Conservation (phyloP, 2,797 vertebrate genomes). For the Onychomys arenicola region DNA sequence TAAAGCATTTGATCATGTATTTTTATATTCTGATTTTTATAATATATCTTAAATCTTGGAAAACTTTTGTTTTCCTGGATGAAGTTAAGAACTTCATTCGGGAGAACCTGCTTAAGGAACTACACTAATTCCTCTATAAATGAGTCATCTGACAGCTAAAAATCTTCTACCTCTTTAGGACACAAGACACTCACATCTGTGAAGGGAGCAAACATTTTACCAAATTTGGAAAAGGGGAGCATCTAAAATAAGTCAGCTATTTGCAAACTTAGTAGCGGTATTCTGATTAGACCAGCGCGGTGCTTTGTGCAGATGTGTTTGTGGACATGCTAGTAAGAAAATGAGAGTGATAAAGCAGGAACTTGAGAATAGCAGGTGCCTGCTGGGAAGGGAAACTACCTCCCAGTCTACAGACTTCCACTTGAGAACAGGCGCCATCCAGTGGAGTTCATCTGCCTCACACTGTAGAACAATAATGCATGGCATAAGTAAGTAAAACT, state of each 20-base stretch:
- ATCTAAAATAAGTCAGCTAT: neutral
- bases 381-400: neutral
- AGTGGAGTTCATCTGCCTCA: neutral
- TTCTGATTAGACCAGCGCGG: neutral
- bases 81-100: neutral
- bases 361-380: neutral
- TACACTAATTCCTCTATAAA: neutral
- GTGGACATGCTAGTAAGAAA: neutral
- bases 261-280: neutral
- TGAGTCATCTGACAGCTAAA: slow-evolving; percentile 22
- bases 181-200: neutral
- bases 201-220: neutral
- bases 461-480: neutral
- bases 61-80: slow-evolving; percentile 58
- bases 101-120: neutral
- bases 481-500: neutral
- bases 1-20: slow-evolving; percentile 29
- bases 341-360: neutral
- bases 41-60: slow-evolving; percentile 25
- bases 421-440: neutral
- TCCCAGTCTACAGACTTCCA: neutral
- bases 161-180: slow-evolving; percentile 44
- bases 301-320: neutral
- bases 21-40: slow-evolving; percentile 50
- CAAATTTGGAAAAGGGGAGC: neutral